These are phyloP conservation scores for Pseudeuparius sepicola DNA, from an alignment of 2,888 invertebrate species.

Conservation along the genomic window DNA sequence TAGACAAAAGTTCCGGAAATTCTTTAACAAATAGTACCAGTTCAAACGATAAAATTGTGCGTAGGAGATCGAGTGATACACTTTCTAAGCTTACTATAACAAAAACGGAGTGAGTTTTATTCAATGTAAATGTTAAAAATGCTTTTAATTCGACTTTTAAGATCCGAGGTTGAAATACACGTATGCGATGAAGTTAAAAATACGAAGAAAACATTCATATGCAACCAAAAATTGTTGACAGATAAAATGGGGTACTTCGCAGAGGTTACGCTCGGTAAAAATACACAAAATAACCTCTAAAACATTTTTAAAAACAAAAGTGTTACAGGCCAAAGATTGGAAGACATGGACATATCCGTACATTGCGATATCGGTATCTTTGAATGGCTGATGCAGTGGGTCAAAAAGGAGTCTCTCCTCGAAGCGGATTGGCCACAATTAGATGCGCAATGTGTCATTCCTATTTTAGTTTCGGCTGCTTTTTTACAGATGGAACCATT, in stretches of 20 bases:
- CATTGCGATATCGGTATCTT: slow-evolving; percentile 94
- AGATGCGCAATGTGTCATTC: slow-evolving; percentile 79
- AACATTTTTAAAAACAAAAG: no score
- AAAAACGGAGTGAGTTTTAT: slow-evolving; percentile 43
- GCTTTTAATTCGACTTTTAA: slow-evolving; percentile 22
- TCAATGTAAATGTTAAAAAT: no score
- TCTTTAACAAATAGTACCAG: slow-evolving; percentile 8
- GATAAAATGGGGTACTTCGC: slow-evolving; percentile 95
- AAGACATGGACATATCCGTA: slow-evolving; percentile 75
- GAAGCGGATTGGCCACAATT: slow-evolving; percentile 59
- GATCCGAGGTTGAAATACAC: slow-evolving; percentile 80
- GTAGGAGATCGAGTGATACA: slow-evolving; percentile 27
- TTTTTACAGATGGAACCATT: slow-evolving; percentile 92
- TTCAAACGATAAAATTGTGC: slow-evolving; percentile 19
- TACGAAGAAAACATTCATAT: slow-evolving; percentile 78
- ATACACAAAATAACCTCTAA: no score
- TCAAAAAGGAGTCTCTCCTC: slow-evolving; percentile 63
- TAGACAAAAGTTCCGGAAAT: slow-evolving; percentile 10
- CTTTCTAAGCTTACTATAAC: slow-evolving; percentile 33
- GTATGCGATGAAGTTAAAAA: slow-evolving; percentile 92
- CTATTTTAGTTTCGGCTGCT: slow-evolving; percentile 87
- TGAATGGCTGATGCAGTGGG: slow-evolving; percentile 95
- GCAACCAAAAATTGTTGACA: slow-evolving; percentile 75
- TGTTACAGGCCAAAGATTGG: slow-evolving; percentile 29
- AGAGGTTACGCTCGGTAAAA: slow-evolving; percentile 67